Percentiles rank a stretch among this genome's conserved stretches.
Evolutionary conservation across 2,888 invertebrate genomes (phyloP).

Genomic region (Ectemnius continuus): DNA sequence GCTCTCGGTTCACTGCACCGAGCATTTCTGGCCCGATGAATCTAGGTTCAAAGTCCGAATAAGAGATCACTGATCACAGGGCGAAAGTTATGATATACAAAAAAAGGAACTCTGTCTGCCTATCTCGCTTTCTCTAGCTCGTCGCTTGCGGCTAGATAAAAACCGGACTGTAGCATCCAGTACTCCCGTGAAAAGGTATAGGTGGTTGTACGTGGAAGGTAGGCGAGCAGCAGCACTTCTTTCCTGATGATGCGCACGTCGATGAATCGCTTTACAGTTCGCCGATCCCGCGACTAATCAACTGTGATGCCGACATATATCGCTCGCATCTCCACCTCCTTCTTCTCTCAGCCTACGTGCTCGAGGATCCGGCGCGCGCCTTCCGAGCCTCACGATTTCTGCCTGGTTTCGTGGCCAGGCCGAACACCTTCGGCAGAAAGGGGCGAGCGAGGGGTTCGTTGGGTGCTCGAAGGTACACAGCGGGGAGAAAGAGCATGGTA

Average conservation of each 20-base stretch:
- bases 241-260: constrained; percentile 61
- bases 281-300: constrained; percentile 70
- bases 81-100: neutral
- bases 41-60: neutral
- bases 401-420: constrained; percentile 30
- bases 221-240: constrained; percentile 32
- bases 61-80: neutral
- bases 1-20: neutral
- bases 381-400: constrained; percentile 37
- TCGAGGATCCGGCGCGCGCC: constrained; percentile 36
- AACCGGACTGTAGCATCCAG: neutral
- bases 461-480: constrained; percentile 33
- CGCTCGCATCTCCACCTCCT: constrained; percentile 9
- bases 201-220: constrained; percentile 1
- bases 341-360: constrained; percentile 12
- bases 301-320: constrained; percentile 57
- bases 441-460: constrained; percentile 16
- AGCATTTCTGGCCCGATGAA: neutral
- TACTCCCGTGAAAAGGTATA: constrained; percentile 11
- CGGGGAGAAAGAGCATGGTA: constrained; percentile 12
- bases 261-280: constrained; percentile 70
- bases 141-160: neutral
- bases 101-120: neutral
- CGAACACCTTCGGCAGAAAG: constrained; percentile 42
- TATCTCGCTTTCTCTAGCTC: too few relatives aligned